A percentile compares a stretch with the other conserved stretches of the same genome.
Conservation (phyloP, 2,113 vertebrate genomes). For the Cavia aperea region DNA sequence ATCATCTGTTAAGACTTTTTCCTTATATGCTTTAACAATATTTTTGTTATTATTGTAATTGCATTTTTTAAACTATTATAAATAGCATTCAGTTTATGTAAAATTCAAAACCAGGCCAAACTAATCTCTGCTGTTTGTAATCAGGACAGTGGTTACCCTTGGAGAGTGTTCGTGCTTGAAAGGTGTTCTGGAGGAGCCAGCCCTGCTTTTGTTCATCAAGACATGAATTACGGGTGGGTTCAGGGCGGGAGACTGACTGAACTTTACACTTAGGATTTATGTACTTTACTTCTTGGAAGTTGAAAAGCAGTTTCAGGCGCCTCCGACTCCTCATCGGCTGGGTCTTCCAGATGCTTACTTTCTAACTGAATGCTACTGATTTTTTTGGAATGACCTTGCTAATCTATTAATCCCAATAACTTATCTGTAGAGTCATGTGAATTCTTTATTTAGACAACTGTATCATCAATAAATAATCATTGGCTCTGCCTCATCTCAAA, state of each 20-base stretch:
- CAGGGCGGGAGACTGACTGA: neutral
- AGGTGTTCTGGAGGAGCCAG: neutral
- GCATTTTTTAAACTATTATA: neutral
- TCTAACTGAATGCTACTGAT: neutral
- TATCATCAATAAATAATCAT: neutral
- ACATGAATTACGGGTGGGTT: neutral
- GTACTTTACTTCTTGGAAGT: neutral
- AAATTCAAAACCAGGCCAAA: constrained; percentile 27
- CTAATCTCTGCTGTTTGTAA: neutral
- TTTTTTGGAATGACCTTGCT: neutral
- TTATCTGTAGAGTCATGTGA: neutral
- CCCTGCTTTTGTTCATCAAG: neutral
- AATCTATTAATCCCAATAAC: neutral
- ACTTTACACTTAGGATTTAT: neutral
- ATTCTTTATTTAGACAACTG: neutral
- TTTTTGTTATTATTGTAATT: neutral
- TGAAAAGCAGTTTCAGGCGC: neutral
- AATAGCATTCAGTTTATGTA: neutral
- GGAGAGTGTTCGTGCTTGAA: neutral
- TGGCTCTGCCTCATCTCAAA: neutral
- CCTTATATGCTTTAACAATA: constrained; percentile 3
- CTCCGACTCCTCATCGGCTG: too few relatives aligned
- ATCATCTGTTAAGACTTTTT: neutral
- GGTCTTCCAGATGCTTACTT: neutral
- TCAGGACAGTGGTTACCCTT: neutral